Evolutionary conservation across 2,888 invertebrate species (phyloP), one percentile per base, ranked within the genome.

Genomic region (Hetaerina titia): DNA sequence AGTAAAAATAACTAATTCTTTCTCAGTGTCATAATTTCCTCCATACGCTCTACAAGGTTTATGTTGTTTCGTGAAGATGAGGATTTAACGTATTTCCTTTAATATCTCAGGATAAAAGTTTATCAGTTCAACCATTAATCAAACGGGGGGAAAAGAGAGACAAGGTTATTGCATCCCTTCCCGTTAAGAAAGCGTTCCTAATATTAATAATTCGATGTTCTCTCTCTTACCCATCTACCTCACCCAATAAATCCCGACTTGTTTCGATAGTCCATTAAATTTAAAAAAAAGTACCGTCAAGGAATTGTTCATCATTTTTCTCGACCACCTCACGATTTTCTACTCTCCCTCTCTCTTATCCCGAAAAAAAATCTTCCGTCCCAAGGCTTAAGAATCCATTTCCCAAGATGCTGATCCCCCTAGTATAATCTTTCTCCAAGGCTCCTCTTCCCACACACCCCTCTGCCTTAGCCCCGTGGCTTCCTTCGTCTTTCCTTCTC

Each of bases 331-430:
- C 25, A 45, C 69, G 92, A 92, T 92, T 92, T 92, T 56, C 69
- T 74, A 45, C 57, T 69, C 74, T 31, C n/a, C 31, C 11, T 13
- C 69, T 19, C 22, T 69, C 19, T 7, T 22, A 69, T 19, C 4
- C 4, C 19, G 22, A 31, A 74, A 25, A 81, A 81, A 81, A 81
- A 81, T 81, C 81, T 25, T 81, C 81, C 22, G 25, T 81, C 25
- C 13, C 56, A 60, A 92, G 92, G 92, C 92, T 92, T 92, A 74
- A 92, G 92, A 92, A 92, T 92, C 92, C 92, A 92, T 92, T 92
- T 92, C 92, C 56, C 69, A 74, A 92, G 92, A 92, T 90, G 90
- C 64, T 89, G 63, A 64, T 64, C 69, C 74, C 57, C 92, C 92
- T 74, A 56, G 92, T 92, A 92, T 92, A 92, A 92, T 92, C 92